Percentiles rank a stretch among this genome's conserved stretches.
Evolutionary conservation across 1,140 invertebrate genomes (phyloP).

Genomic region (Drosophila littoralis): DNA sequence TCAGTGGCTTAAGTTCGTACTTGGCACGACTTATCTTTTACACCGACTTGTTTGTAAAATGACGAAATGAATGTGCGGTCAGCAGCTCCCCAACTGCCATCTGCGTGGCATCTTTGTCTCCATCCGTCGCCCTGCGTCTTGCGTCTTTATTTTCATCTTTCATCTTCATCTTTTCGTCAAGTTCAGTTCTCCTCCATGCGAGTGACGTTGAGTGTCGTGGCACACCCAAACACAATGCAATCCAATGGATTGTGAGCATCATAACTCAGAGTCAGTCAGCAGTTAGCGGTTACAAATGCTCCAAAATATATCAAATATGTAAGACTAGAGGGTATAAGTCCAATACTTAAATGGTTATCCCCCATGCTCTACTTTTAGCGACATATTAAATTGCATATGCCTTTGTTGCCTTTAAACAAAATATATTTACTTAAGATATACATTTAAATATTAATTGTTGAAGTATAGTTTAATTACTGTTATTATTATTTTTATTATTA

Average conservation of each 20-base stretch:
- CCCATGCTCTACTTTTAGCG: not conserved
- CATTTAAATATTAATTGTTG: too few relatives aligned
- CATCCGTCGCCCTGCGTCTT: conserved; percentile 1
- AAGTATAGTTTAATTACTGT: too few relatives aligned
- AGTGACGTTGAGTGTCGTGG: conserved; percentile 7
- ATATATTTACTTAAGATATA: too few relatives aligned
- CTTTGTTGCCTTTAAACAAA: too few relatives aligned
- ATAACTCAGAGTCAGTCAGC: conserved; percentile 42
- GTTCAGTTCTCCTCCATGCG: conserved; percentile 22
- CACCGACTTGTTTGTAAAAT: conserved; percentile 78
- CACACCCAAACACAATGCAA: conserved; percentile 23
- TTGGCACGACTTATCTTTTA: conserved; percentile 76
- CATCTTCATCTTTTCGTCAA: conserved; percentile 48
- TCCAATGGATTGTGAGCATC: conserved; percentile 23
- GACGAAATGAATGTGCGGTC: conserved; percentile 80
- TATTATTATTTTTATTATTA: too few relatives aligned
- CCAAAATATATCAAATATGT: conserved; percentile 29
- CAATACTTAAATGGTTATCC: not conserved
- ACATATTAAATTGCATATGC: not conserved
- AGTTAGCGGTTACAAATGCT: conserved; percentile 48
- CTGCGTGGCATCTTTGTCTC: conserved; percentile 16
- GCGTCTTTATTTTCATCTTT: conserved; percentile 1
- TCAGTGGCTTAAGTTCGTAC: conserved; percentile 77
- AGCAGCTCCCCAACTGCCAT: conserved; percentile 49
- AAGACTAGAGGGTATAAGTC: not conserved